Evolutionary conservation across 2,113 vertebrate genomes (phyloP).

Genomic region (Tylochromis polylepis): DNA sequence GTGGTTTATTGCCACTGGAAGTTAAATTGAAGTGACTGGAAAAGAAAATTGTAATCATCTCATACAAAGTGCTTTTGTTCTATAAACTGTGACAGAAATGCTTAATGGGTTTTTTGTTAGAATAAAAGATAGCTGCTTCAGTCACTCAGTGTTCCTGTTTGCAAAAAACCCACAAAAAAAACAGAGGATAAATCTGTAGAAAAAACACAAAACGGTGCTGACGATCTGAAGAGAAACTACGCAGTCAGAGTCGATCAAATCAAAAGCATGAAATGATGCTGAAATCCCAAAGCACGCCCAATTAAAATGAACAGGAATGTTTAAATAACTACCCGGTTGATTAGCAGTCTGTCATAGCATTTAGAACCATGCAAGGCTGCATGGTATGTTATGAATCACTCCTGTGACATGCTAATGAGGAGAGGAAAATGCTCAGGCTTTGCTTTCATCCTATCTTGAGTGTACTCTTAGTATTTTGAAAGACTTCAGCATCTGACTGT

Average conservation of each 20-base stretch:
- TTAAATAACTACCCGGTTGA: background rate
- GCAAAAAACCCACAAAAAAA: background rate
- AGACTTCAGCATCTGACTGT: background rate
- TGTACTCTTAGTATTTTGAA: background rate
- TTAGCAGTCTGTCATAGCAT: background rate
- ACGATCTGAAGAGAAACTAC: background rate
- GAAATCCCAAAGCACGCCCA: background rate
- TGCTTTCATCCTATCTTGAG: background rate
- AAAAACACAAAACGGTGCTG: background rate
- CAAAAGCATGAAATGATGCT: background rate
- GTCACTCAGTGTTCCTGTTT: background rate
- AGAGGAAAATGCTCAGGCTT: background rate
- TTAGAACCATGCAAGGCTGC: background rate
- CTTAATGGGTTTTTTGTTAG: slow-evolving; percentile 21
- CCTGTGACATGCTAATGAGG: background rate
- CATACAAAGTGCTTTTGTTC: slow-evolving; percentile 34
- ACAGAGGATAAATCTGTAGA: background rate
- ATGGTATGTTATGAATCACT: slow-evolving; percentile 3
- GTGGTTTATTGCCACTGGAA: slow-evolving; percentile 41
- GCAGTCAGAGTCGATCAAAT: background rate
- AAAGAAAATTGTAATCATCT: slow-evolving; percentile 37
- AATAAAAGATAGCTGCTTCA: slow-evolving; percentile 14
- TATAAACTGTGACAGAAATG: slow-evolving; percentile 24
- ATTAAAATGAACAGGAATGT: slow-evolving; percentile 1
- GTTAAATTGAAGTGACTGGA: slow-evolving; percentile 27